Evolutionary conservation across 1,140 invertebrate genomes (phyloP).

Genomic region (Pseudomyrmex dendroicus): DNA sequence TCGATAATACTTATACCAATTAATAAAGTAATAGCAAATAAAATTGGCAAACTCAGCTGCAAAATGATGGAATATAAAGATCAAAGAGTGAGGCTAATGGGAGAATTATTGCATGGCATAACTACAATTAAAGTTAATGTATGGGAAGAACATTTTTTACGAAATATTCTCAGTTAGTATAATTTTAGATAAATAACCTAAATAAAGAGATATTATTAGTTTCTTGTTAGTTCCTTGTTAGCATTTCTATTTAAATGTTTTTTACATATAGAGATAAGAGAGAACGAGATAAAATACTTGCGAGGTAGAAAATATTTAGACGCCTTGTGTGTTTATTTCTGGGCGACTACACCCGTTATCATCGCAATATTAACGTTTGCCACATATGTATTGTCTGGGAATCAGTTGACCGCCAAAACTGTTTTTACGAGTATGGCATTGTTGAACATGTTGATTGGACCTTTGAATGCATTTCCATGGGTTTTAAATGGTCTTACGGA

Average conservation of each 20-base stretch:
- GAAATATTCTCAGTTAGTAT: constrained; percentile 82
- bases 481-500: constrained; percentile 98
- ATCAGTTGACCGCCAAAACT: constrained; percentile 93
- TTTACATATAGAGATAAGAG: constrained; percentile 86
- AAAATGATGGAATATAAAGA: constrained; percentile 97
- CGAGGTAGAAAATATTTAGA: constrained; percentile 97
- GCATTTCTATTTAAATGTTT: constrained; percentile 14
- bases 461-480: constrained; percentile 99
- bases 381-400: constrained; percentile 94
- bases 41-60: constrained; percentile 94
- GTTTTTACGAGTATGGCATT: constrained; percentile 98
- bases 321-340: constrained; percentile 99
- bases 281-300: constrained; percentile 91
- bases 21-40: constrained; percentile 95
- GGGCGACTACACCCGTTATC: constrained; percentile 99
- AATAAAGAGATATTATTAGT: not conserved
- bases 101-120: constrained; percentile 95
- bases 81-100: constrained; percentile 93
- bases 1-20: constrained; percentile 96
- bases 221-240: not conserved
- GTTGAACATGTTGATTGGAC: constrained; percentile 97
- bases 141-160: constrained; percentile 96
- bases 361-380: constrained; percentile 97
- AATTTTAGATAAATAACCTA: constrained; percentile 15
- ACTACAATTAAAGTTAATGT: constrained; percentile 96